Base-by-base conservation (phyloP, 30 jellyfish, hydroid and myxozoan genomes). In the Aurelia sp. region DNA sequence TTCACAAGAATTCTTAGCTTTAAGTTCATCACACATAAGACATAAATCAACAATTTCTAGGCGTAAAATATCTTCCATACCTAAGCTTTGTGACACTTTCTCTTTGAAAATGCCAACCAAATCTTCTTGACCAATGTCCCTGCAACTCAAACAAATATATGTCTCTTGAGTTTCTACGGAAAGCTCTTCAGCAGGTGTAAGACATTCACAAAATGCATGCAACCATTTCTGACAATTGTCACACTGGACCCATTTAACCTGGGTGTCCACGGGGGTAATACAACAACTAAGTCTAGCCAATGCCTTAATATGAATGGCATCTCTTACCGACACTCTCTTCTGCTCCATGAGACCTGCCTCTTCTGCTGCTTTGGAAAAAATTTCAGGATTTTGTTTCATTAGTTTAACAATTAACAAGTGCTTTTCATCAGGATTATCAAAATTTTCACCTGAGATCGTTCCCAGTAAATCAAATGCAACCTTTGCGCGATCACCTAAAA, bases 231-330 rank as follows among this genome's bases (percentile, higher is more conserved):
- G 20, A 72, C 84, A 72, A 19, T 8, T 9, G 47, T 72, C 84
- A 0, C 84, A 72, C 82, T 72, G 84, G n/a, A 74, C 78, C 50
- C 74, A 74, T 5, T 48, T 47, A n/a, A 74, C 48, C n/a, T 57
- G 50, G 40, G 21, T 15, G 53, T 51, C 86, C 50, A 74, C 24
- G 8, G 78, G 57, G n/a, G 86, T 74, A 5, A 74, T 74, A 60
- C 73, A 44, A 27, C 86, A 74, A 74, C n/a, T 47, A 15, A 74
- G 21, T 9, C 74, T 47, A 74, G 13, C 50, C n/a, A n/a, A n/a
- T 13, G n/a, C 50, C 11, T 55, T 77, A 13, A 11, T 27, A 18
- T 60, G 78, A 18, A 21, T 24, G 4, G 21, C 48, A 22, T 61
- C 55, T 21, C 40, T 77, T 17, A 44, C 30, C 57, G 78, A 27